Evolutionary conservation across 1,140 invertebrate species (phyloP).

Genomic region (Orussus abietinus): DNA sequence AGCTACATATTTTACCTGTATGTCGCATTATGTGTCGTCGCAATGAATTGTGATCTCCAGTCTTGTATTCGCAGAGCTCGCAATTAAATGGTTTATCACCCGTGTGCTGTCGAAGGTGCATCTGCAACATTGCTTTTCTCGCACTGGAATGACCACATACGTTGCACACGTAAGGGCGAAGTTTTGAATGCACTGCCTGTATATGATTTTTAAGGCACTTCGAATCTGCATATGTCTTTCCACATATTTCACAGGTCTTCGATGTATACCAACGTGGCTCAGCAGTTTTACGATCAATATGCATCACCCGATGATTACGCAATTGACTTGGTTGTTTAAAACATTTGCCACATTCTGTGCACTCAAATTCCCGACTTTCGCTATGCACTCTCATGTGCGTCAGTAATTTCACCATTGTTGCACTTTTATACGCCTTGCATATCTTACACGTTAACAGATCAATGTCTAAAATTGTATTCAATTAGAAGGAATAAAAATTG

Average conservation of each 20-base stretch:
- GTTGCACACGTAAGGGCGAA: conserved; percentile 72
- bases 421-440: conserved; percentile 59
- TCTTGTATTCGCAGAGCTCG: conserved; percentile 64
- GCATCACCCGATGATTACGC: conserved; percentile 59
- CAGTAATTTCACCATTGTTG: conserved; percentile 52
- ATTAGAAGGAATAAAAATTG: conserved; percentile 21
- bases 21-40: conserved; percentile 73
- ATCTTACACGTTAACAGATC: conserved; percentile 63
- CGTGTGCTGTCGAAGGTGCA: conserved; percentile 68
- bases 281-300: conserved; percentile 50
- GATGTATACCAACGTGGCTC: conserved; percentile 59
- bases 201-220: conserved; percentile 75
- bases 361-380: conserved; percentile 57
- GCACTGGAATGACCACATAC: conserved; percentile 72
- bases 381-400: conserved; percentile 64
- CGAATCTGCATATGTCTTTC: conserved; percentile 66
- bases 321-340: conserved; percentile 66
- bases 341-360: conserved; percentile 59
- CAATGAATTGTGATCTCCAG: conserved; percentile 70
- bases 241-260: conserved; percentile 68
- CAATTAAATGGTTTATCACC: conserved; percentile 75
- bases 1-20: conserved; percentile 54
- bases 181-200: conserved; percentile 72
- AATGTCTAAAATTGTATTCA: conserved; percentile 51
- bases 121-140: conserved; percentile 64